A percentile compares a stretch with the other conserved stretches of the same genome.
Conservation (phyloP, 2,113 vertebrate genomes). For the Setophaga coronata region DNA sequence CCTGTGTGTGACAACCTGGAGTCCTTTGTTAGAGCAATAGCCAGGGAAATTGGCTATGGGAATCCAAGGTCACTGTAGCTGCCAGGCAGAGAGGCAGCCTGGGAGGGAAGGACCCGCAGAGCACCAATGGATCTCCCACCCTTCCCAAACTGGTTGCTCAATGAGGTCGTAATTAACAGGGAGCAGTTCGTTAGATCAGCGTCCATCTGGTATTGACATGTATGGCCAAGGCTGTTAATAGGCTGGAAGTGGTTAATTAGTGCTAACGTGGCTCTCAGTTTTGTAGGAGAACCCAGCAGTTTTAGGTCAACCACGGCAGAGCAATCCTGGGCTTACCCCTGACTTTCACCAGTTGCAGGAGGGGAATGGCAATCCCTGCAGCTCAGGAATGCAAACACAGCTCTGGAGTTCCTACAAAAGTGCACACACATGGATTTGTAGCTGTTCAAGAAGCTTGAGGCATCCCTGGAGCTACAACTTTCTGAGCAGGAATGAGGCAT, state of each 20-base stretch:
- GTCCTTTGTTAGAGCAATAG: not conserved
- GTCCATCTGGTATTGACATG: not conserved
- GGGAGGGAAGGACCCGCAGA: not conserved
- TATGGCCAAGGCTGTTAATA: not conserved
- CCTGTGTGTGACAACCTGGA: not conserved
- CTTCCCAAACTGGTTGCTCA: not conserved
- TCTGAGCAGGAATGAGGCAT: rapidly evolving
- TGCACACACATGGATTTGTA: not conserved
- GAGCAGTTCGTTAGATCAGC: not conserved
- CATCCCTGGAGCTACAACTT: not conserved
- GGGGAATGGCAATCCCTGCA: not conserved
- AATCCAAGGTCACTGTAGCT: not conserved
- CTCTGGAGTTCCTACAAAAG: not conserved
- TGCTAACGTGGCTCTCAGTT: not conserved
- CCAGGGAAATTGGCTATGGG: not conserved
- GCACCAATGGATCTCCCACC: not conserved
- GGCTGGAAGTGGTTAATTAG: not conserved
- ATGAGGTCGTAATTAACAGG: not conserved
- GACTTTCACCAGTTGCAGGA: not conserved
- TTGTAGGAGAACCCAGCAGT: not conserved
- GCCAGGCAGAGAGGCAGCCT: not conserved
- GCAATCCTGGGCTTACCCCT: not conserved
- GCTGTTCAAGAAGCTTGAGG: not conserved
- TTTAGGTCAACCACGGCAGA: not conserved
- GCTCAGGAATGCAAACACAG: not conserved